These are phyloP conservation scores for Desoria tigrina DNA, from an alignment of 2,888 invertebrate species.

Conservation along the genomic window DNA sequence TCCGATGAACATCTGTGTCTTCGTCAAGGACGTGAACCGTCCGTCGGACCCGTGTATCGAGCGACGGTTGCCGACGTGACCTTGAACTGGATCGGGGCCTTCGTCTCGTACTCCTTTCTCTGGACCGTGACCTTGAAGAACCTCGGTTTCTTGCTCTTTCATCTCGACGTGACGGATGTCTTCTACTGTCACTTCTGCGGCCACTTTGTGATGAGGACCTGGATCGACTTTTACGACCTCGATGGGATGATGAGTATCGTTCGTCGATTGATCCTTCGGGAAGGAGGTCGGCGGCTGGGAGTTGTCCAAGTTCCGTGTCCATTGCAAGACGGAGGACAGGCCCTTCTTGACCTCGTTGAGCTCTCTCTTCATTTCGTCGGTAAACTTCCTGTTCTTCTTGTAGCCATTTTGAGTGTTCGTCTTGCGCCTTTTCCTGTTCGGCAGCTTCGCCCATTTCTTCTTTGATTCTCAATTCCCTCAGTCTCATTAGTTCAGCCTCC, in stretches of 20 bases:
- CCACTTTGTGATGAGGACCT: neutral
- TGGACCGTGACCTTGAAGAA: neutral
- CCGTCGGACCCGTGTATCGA: neutral
- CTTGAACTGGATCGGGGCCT: neutral
- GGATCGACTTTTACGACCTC: no score
- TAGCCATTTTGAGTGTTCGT: slow-evolving; percentile 25
- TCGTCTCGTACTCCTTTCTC: neutral
- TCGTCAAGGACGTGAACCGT: neutral
- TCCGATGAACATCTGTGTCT: neutral
- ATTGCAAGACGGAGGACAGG: neutral
- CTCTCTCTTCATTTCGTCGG: neutral
- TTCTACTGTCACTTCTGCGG: neutral
- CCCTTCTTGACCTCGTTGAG: slow-evolving; percentile 5
- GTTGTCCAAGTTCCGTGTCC: slow-evolving; percentile 1
- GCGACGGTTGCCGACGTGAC: neutral
- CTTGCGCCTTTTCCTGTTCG: slow-evolving; percentile 24
- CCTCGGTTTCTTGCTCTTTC: no score
- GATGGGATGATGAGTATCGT: no score
- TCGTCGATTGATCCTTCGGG: neutral
- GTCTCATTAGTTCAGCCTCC: slow-evolving; percentile 15
- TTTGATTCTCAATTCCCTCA: slow-evolving; percentile 12
- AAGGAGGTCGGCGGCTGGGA: neutral
- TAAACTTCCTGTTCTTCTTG: slow-evolving; percentile 25
- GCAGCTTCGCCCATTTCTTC: slow-evolving; percentile 24
- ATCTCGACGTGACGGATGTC: no score